Conservation (phyloP, 2,797 vertebrate species). For the Aselliscus stoliczkanus region DNA sequence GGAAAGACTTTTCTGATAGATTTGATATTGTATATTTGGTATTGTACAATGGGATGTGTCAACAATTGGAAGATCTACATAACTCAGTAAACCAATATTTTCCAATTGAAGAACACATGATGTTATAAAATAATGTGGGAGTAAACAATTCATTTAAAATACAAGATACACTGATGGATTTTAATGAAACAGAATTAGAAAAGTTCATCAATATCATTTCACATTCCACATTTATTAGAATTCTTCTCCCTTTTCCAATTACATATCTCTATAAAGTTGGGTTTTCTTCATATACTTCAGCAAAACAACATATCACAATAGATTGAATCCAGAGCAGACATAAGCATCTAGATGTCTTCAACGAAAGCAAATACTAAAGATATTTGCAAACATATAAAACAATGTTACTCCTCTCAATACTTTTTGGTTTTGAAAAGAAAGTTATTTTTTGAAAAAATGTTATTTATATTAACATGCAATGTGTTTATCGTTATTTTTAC, state of each 20-base stretch:
- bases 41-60: neutral
- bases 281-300: neutral
- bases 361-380: neutral
- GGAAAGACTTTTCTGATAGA: neutral
- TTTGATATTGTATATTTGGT: neutral
- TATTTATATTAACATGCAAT: conserved; percentile 21
- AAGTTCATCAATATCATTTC: neutral
- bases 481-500: neutral
- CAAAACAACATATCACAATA: conserved; percentile 2
- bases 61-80: neutral
- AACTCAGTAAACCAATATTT: neutral
- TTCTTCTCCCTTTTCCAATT: neutral
- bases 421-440: conserved; percentile 15
- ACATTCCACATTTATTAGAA: neutral
- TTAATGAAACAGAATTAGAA: neutral
- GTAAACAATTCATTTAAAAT: neutral
- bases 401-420: neutral
- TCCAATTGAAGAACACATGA: neutral
- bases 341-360: neutral
- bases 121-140: neutral
- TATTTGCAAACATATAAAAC: neutral
- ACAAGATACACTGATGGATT: neutral
- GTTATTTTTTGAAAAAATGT: neutral
- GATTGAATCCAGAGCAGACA: neutral
- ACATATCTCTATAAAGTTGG: neutral